Percentiles rank a stretch among this genome's conserved stretches.
Conservation (phyloP, 2,888 invertebrate species). For the Heliconius hortense region DNA sequence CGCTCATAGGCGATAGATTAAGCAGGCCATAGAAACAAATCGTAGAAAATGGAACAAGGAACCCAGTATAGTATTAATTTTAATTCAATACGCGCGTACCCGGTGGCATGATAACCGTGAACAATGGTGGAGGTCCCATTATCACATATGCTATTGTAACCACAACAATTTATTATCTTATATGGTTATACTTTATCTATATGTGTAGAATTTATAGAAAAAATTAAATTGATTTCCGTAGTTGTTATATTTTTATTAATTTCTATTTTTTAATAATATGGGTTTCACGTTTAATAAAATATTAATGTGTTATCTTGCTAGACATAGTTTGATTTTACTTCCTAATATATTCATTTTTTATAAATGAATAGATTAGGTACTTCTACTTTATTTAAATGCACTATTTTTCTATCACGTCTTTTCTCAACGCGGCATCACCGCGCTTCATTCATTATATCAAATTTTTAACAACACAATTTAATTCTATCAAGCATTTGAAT, state of each 20-base stretch:
- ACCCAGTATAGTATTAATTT: constrained; percentile 58
- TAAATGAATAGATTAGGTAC: background rate
- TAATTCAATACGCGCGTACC: constrained; percentile 57
- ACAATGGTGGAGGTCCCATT: constrained; percentile 63
- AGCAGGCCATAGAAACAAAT: constrained; percentile 47
- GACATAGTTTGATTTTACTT: background rate
- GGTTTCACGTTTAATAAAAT: background rate
- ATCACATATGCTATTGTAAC: constrained; percentile 48
- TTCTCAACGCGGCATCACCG: background rate
- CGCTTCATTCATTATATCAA: too few species aligned
- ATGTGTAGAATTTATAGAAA: constrained; percentile 63
- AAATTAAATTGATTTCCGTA: constrained; percentile 44
- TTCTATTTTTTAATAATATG: background rate
- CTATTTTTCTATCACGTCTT: background rate
- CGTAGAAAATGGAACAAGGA: constrained; percentile 58
- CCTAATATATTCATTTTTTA: too few species aligned
- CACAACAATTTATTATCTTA: constrained; percentile 60
- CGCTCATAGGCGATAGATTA: constrained; percentile 45
- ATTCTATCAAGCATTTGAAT: background rate
- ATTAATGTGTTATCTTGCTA: background rate
- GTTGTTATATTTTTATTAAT: background rate
- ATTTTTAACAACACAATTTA: too few species aligned
- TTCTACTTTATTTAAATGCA: background rate
- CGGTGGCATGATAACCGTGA: constrained; percentile 57
- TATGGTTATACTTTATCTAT: constrained; percentile 58